Conservation (phyloP, 1,140 invertebrate species). For the Orussus abietinus region DNA sequence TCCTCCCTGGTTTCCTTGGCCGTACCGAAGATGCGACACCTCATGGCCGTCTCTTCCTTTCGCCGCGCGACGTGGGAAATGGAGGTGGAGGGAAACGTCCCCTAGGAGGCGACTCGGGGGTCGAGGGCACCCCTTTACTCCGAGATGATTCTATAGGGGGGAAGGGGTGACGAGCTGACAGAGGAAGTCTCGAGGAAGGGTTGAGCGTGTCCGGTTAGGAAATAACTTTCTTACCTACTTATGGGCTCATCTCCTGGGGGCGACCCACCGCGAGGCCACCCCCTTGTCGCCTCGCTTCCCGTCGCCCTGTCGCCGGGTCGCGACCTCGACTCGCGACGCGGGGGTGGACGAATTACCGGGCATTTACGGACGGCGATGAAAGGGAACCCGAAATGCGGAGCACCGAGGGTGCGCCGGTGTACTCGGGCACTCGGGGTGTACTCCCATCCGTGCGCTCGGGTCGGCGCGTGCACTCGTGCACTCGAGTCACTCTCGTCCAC, state of each 20-base stretch:
- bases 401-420: too few relatives aligned
- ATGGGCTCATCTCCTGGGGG: conserved; percentile 49
- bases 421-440: too few relatives aligned
- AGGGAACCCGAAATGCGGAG: too few relatives aligned
- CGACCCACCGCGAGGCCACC: conserved; percentile 36
- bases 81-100: too few relatives aligned
- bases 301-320: not conserved
- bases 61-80: too few relatives aligned
- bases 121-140: not conserved
- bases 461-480: not conserved
- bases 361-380: too few relatives aligned
- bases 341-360: too few relatives aligned
- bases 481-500: not conserved
- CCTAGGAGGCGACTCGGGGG: too few relatives aligned
- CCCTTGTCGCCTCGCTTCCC: not conserved
- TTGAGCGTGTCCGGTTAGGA: conserved; percentile 51
- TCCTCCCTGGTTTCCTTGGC: conserved; percentile 4
- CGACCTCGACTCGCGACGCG: too few relatives aligned
- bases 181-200: conserved; percentile 35
- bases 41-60: too few relatives aligned
- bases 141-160: not conserved
- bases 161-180: conserved; percentile 5
- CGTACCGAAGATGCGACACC: too few relatives aligned
- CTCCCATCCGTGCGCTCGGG: too few relatives aligned
- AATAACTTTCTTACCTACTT: conserved; percentile 55